Conservation (phyloP, 1,140 invertebrate species). For the Dufourea novaeangliae region DNA sequence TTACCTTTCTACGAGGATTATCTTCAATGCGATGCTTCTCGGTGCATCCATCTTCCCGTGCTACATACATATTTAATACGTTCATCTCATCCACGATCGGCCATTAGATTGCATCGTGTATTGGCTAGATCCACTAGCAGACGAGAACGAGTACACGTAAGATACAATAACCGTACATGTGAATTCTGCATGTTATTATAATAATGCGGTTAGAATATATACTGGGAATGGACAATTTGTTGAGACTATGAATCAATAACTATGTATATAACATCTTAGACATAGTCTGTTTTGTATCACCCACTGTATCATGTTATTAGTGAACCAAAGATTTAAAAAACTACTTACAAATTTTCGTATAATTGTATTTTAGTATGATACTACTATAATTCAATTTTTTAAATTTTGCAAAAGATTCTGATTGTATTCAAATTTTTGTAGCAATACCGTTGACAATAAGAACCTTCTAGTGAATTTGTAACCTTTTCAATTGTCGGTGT, state of each 20-base stretch:
- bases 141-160: constrained; percentile 11
- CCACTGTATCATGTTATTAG: no score
- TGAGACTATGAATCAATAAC: neutral
- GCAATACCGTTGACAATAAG: no score
- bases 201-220: neutral
- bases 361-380: no score
- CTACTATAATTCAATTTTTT: no score
- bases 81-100: constrained; percentile 43
- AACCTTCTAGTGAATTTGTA: no score
- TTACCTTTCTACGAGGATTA: constrained; percentile 53
- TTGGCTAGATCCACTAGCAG: constrained; percentile 19
- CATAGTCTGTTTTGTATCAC: no score
- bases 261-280: no score
- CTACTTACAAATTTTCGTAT: no score
- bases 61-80: constrained; percentile 52
- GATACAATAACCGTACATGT: constrained; percentile 10
- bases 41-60: constrained; percentile 39
- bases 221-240: neutral
- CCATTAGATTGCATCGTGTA: constrained; percentile 50
- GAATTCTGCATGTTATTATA: constrained; percentile 5
- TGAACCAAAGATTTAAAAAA: no score
- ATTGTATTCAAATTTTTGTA: no score
- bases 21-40: constrained; percentile 32
- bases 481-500: no score
- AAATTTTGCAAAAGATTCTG: no score